These are phyloP conservation scores for Talpa occidentalis DNA, from an alignment of 2,113 vertebrate genomes.

Conservation along the genomic window DNA sequence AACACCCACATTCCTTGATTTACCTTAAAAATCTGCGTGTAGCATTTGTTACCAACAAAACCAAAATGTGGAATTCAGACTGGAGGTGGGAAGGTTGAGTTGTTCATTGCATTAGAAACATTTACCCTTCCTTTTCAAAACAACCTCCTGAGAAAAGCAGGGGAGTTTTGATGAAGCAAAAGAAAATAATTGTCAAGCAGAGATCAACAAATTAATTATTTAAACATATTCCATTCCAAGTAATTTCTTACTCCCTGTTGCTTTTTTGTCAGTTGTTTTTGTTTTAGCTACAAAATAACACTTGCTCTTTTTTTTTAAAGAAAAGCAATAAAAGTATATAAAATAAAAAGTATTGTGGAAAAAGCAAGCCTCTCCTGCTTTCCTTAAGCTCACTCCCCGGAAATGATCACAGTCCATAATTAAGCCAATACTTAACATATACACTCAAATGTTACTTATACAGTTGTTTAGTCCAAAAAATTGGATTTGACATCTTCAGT, in stretches of 20 bases:
- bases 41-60: conserved; percentile 65
- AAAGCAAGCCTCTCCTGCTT: neutral
- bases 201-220: conserved; percentile 73
- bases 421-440: neutral
- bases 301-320: conserved; percentile 46
- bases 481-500: neutral
- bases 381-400: neutral
- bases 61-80: conserved; percentile 57
- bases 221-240: conserved; percentile 69
- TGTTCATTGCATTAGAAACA: conserved; percentile 65
- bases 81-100: conserved; percentile 61
- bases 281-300: conserved; percentile 55
- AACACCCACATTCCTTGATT: conserved; percentile 64
- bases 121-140: conserved; percentile 66
- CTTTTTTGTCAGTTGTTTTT: conserved; percentile 52
- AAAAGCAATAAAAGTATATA: neutral
- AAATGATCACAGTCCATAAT: neutral
- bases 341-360: neutral
- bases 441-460: neutral
- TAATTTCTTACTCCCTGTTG: conserved; percentile 68
- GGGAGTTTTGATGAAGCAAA: conserved; percentile 64
- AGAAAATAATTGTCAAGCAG: conserved; percentile 65
- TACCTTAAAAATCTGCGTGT: conserved; percentile 41
- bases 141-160: conserved; percentile 59
- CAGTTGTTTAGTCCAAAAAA: neutral